These are phyloP conservation scores for Amphipyra berbera DNA, from an alignment of 2,888 invertebrate species.

Conservation along the genomic window DNA sequence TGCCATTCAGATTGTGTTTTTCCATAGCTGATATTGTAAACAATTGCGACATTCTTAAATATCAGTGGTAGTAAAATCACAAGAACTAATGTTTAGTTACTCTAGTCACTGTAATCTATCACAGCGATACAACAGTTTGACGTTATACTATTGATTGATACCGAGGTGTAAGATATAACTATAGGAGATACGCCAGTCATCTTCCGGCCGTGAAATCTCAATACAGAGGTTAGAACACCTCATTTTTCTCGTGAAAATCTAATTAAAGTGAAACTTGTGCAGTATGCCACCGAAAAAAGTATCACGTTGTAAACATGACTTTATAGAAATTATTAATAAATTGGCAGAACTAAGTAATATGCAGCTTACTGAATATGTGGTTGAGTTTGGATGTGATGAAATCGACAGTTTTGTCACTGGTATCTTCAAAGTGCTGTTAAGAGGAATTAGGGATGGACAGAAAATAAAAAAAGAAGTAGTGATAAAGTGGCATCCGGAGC, in stretches of 20 bases:
- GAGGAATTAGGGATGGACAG: slow-evolving; percentile 68
- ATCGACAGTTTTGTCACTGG: slow-evolving; percentile 72
- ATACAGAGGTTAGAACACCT: slow-evolving; percentile 31
- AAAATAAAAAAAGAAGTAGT: slow-evolving; percentile 67
- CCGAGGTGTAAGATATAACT: slow-evolving; percentile 30
- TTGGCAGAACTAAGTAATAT: slow-evolving; percentile 68
- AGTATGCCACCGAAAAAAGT: slow-evolving; percentile 76
- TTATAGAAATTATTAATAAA: slow-evolving; percentile 72
- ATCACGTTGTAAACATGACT: slow-evolving; percentile 71
- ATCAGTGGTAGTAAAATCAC: slow-evolving; percentile 2
- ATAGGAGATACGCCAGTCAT: slow-evolving; percentile 35
- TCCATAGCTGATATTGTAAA: slow-evolving; percentile 6
- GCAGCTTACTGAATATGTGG: slow-evolving; percentile 63
- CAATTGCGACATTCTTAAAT: slow-evolving; percentile 1
- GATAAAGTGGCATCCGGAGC: slow-evolving; percentile 76
- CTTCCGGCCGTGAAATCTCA: slow-evolving; percentile 14
- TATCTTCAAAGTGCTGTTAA: slow-evolving; percentile 68
- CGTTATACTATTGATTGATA: slow-evolving; percentile 36
- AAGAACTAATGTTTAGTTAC: slow-evolving; percentile 19
- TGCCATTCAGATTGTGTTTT: slow-evolving; percentile 29
- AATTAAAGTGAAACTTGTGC: slow-evolving; percentile 46
- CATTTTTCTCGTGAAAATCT: slow-evolving; percentile 41
- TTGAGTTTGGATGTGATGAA: slow-evolving; percentile 71
- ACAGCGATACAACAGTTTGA: slow-evolving; percentile 34
- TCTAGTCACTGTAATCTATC: slow-evolving; percentile 39